Conservation (phyloP, 2,113 vertebrate species). For the Centropus unirufus region DNA sequence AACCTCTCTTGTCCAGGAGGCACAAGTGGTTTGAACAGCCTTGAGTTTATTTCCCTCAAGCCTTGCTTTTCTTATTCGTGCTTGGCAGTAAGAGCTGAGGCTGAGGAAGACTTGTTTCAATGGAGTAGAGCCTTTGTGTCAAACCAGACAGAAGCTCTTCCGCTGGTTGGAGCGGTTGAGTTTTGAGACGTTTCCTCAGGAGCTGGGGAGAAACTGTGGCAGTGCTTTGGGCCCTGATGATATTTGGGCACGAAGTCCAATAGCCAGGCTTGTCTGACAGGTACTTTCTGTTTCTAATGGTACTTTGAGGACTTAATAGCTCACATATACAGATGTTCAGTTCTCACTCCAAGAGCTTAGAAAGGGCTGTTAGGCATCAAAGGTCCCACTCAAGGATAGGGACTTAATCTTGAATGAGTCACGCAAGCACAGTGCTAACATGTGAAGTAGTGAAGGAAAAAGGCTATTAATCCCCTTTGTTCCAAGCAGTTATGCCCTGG, state of each 20-base stretch:
- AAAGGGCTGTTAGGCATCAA: neutral
- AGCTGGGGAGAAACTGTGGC: neutral
- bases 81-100: neutral
- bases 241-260: neutral
- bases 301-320: neutral
- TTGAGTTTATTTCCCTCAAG: neutral
- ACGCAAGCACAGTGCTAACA: neutral
- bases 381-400: neutral
- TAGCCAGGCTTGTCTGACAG: neutral
- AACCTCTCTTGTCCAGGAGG: neutral
- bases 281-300: neutral
- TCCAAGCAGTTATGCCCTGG: neutral
- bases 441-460: neutral
- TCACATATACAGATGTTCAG: neutral
- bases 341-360: neutral
- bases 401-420: slow-evolving; percentile 22
- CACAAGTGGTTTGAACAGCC: neutral
- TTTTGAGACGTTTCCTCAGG: neutral
- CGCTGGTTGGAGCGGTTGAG: neutral
- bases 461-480: neutral
- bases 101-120: neutral
- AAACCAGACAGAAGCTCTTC: neutral
- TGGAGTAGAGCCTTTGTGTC: neutral
- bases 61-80: neutral
- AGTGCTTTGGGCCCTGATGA: neutral